Conservation (phyloP, 2,113 vertebrate species). For the Hemicordylus capensis region DNA sequence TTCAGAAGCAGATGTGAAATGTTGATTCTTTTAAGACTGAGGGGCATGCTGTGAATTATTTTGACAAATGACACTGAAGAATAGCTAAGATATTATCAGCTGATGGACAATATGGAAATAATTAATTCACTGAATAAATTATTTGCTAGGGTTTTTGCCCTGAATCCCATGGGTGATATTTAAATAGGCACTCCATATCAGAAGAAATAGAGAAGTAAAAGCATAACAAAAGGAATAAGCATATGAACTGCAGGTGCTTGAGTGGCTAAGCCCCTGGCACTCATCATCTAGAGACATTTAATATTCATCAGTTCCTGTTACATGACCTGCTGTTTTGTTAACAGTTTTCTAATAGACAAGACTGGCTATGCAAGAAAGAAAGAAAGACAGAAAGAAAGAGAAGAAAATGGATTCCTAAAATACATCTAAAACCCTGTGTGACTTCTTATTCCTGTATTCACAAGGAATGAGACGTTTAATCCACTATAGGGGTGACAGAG, state of each 20-base stretch:
- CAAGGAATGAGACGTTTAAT: conserved; percentile 60
- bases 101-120: background rate
- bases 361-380: conserved; percentile 61
- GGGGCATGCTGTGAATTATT: background rate
- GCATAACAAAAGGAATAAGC: conserved; percentile 1
- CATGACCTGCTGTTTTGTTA: conserved; percentile 52
- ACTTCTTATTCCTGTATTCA: conserved; percentile 56
- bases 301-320: conserved; percentile 56
- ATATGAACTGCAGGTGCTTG: conserved; percentile 2
- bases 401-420: conserved; percentile 57
- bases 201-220: background rate
- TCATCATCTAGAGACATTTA: conserved; percentile 32
- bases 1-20: background rate
- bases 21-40: background rate
- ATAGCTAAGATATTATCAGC: background rate
- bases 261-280: conserved; percentile 18
- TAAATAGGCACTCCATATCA: conserved; percentile 12
- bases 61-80: background rate
- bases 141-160: background rate
- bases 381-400: conserved; percentile 61
- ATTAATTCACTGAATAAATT: background rate
- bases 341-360: conserved; percentile 57
- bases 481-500: conserved; percentile 13
- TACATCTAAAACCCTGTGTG: conserved; percentile 62
- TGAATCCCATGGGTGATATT: background rate